phyloP scores from a whole-genome alignment of 2,888 invertebrate genomes.

The Himalopsyche tibetana region DNA sequence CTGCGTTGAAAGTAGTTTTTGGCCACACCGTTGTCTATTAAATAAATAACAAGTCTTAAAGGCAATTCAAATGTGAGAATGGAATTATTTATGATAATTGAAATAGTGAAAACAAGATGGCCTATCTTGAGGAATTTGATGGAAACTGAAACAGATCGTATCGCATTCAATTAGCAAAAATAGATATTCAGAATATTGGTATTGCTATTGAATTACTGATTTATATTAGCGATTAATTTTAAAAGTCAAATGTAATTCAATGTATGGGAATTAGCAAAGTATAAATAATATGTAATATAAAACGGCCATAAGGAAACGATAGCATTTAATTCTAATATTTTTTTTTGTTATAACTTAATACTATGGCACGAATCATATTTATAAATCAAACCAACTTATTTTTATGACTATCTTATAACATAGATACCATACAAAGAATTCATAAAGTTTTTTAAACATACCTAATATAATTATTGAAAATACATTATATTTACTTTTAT shows the following conservation, averaged over 20 bases:
- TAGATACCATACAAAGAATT: too few relatives aligned
- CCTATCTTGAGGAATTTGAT: neutral
- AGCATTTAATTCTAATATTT: neutral
- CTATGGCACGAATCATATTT: too few relatives aligned
- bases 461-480: too few relatives aligned
- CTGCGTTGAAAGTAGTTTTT: neutral
- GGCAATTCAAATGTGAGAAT: neutral
- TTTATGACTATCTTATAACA: too few relatives aligned
- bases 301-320: slow-evolving; percentile 5
- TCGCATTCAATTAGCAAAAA: slow-evolving; percentile 11
- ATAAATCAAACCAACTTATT: too few relatives aligned
- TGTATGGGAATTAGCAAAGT: neutral
- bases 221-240: neutral
- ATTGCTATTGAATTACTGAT: slow-evolving; percentile 10
- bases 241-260: neutral
- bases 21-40: slow-evolving; percentile 21
- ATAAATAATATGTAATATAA: neutral
- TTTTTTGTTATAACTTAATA: neutral
- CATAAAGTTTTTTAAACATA: too few relatives aligned
- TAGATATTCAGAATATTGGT: neutral
- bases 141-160: neutral
- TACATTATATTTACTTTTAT: too few relatives aligned
- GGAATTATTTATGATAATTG: slow-evolving; percentile 31
- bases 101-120: slow-evolving; percentile 18
- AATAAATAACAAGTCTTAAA: slow-evolving; percentile 12